These are phyloP conservation scores for Cepphus grylle DNA, from an alignment of 2,113 vertebrate genomes.

Conservation along the genomic window DNA sequence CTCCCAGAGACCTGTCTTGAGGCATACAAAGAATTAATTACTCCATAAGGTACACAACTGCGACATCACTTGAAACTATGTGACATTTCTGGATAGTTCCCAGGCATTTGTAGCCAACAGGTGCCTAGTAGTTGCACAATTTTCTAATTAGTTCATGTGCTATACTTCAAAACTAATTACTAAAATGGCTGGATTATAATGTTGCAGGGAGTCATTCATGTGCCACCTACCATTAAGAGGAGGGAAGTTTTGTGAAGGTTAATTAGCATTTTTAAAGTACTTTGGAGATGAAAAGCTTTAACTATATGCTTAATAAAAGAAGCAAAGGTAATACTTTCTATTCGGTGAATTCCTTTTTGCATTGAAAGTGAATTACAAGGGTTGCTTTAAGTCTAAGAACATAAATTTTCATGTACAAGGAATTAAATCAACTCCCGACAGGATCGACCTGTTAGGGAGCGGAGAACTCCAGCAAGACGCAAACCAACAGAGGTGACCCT, in stretches of 20 bases:
- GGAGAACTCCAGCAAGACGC: conserved; percentile 7
- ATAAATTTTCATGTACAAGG: conserved; percentile 45
- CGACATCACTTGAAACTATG: conserved; percentile 9
- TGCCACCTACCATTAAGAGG: conserved; percentile 53
- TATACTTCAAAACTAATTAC: conserved; percentile 67
- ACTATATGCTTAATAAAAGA: conserved; percentile 58
- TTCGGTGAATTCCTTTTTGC: conserved; percentile 4
- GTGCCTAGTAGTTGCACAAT: conserved; percentile 39
- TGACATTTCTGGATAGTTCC: conserved; percentile 37
- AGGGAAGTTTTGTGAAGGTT: conserved; percentile 60
- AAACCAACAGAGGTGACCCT: not conserved
- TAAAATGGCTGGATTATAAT: conserved; percentile 60
- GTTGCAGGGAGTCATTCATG: conserved; percentile 53
- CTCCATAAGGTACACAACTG: not conserved
- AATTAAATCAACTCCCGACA: conserved; percentile 25
- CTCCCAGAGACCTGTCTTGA: not conserved
- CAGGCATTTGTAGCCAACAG: conserved; percentile 43
- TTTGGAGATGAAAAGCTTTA: conserved; percentile 62
- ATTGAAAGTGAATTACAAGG: conserved; percentile 23
- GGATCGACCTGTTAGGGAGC: not conserved
- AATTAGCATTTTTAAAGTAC: conserved; percentile 66
- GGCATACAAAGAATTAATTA: conserved; percentile 29
- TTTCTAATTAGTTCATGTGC: conserved; percentile 66
- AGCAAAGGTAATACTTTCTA: conserved; percentile 35
- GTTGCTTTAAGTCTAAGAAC: conserved; percentile 34